A percentile compares a stretch with the other conserved stretches of the same genome.
phyloP scores from a whole-genome alignment of 2,797 vertebrate species.

The Morus bassanus region DNA sequence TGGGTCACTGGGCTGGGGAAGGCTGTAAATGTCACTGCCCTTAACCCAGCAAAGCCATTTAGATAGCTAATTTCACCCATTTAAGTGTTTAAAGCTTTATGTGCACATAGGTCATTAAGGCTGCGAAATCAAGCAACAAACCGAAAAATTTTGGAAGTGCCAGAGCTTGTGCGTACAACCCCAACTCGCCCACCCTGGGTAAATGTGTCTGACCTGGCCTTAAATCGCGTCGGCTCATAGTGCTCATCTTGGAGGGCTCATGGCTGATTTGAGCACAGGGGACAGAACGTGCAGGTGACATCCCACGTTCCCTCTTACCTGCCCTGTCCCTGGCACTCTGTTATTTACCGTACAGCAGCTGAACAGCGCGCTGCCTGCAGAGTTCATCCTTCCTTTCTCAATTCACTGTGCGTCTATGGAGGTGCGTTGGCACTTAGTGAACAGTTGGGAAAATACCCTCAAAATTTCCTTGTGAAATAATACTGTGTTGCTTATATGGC shows the following conservation, averaged over 20 bases:
- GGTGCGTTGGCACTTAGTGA: background rate
- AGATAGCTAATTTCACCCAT: rapidly evolving
- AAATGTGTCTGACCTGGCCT: background rate
- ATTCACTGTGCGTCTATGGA: rapidly evolving
- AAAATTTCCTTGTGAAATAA: background rate
- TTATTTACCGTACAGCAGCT: rapidly evolving
- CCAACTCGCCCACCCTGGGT: rapidly evolving
- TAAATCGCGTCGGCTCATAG: rapidly evolving
- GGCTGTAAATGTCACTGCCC: background rate
- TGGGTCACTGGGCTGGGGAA: background rate
- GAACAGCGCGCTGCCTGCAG: rapidly evolving
- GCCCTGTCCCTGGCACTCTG: rapidly evolving
- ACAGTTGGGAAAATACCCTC: background rate
- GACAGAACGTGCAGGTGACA: background rate
- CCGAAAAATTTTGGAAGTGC: background rate
- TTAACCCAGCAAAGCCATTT: background rate
- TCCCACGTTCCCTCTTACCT: rapidly evolving
- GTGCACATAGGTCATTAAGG: rapidly evolving
- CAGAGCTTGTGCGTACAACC: rapidly evolving
- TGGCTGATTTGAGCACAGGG: rapidly evolving
- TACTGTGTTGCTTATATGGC: background rate
- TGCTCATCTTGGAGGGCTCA: background rate
- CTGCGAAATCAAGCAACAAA: background rate
- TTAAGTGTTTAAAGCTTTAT: background rate
- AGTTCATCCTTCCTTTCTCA: rapidly evolving